Evolutionary conservation across 2,113 vertebrate species (phyloP), one percentile per base, ranked within the genome.

Genomic region (Pseudorectes ferrugineus): DNA sequence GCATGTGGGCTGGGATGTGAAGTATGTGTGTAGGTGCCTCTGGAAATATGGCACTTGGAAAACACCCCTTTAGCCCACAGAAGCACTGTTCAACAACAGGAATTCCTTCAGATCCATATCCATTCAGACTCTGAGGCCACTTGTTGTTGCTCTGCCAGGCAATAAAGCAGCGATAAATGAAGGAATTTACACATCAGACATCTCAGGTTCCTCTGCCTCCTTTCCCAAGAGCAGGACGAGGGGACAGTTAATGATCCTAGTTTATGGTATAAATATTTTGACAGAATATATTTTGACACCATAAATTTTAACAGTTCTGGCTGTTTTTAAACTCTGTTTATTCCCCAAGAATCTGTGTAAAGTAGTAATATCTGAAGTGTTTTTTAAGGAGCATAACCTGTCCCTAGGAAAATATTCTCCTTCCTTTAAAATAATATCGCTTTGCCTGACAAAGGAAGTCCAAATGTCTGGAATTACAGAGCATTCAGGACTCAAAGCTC

Each of bases 201-300:
- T 38, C 93, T 91, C 84, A 4, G 80, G 54, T 92, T 95, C 84
- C 84, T 85, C 91, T 93, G 68, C 49, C 73, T 86, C 65, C 91
- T 75, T 87, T 95, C 91, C 89, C 94, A 75, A n/a, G 80, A 94
- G 89, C 83, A 65, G 76, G 31, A 58, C 1, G 65, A 95, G 73
- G 65, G 80, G 95, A 96, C 93, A 92, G 73, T 89, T 89, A 95
- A 92, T 1, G 80, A 77, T 14, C 52, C 55, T 9, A 12, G 80
- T 61, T 95, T 75, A 92, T 67, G 79, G 59, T 14, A 80, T 74
- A 96, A 94, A 95, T 93, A 93, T 95, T 96, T 95, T 31, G 89
- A 95, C 68, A 92, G 95, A 85, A 91, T 91, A 78, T 92, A 87
- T 96, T 96, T 95, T 95, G 94, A 84, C 78, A 74, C 31, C 70